phyloP scores from a whole-genome alignment of 2,113 vertebrate species.

The Tragulus kanchil region DNA sequence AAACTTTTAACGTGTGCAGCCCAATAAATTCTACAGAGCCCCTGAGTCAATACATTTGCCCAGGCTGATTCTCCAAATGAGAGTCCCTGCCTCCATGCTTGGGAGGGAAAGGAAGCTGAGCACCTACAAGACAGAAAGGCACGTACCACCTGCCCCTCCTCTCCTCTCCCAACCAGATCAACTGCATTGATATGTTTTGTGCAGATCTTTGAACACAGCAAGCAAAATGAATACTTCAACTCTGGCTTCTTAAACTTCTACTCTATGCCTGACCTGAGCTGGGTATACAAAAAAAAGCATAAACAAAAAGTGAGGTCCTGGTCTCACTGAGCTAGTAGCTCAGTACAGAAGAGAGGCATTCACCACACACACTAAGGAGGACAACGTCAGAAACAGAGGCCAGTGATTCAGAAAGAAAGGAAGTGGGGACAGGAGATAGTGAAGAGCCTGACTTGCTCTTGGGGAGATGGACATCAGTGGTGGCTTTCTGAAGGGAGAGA shows the following conservation, averaged over 20 bases:
- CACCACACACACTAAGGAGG: too few relatives aligned
- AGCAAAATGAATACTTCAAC: background rate
- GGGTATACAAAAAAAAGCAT: background rate
- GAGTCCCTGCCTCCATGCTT: background rate
- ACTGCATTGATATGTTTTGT: background rate
- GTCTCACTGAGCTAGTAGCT: background rate
- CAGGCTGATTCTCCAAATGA: background rate
- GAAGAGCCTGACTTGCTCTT: background rate
- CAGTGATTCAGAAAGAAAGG: background rate
- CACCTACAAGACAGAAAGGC: background rate
- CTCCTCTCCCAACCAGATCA: background rate
- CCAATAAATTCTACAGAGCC: background rate
- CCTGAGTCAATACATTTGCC: background rate
- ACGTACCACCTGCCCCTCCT: fast-evolving
- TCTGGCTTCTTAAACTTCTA: background rate
- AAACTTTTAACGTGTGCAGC: background rate
- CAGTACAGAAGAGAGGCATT: background rate
- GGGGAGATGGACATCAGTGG: background rate
- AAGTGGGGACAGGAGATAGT: background rate
- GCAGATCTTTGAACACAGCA: background rate
- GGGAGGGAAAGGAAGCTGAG: background rate
- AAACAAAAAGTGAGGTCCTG: background rate
- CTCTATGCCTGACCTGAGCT: background rate
- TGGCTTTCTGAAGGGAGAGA: background rate
- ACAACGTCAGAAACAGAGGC: background rate